phyloP scores from a whole-genome alignment of 2,797 vertebrate species.

The Centroberyx gerrardi region DNA sequence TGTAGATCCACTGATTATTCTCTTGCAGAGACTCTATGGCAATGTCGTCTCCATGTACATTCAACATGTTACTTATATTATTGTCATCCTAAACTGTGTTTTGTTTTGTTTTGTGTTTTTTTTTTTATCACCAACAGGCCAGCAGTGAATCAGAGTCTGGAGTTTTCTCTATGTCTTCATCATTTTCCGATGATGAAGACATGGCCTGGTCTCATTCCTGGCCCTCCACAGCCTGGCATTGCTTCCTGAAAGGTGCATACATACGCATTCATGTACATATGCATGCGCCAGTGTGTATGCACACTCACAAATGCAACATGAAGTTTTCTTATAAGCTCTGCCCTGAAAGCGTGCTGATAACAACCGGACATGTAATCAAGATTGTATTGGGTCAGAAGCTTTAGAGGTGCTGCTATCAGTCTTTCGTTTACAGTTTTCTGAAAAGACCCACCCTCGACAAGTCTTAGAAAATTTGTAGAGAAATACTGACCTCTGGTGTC shows the following conservation, averaged over 20 bases:
- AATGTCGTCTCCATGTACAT: neutral
- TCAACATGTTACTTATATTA: neutral
- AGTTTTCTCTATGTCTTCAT: constrained; percentile 96
- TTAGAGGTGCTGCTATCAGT: neutral
- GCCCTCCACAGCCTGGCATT: constrained; percentile 98
- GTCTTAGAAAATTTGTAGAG: constrained; percentile 8
- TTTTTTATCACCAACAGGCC: constrained; percentile 81
- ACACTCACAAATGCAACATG: neutral
- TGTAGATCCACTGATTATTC: constrained; percentile 8
- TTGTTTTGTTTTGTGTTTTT: constrained; percentile 41
- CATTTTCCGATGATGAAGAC: constrained; percentile 98
- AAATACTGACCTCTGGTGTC: constrained; percentile 45
- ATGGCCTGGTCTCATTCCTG: constrained; percentile 99
- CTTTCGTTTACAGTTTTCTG: neutral
- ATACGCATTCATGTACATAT: neutral
- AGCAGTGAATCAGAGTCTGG: constrained; percentile 98
- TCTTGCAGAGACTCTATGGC: neutral
- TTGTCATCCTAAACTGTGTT: neutral
- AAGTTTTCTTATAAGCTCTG: neutral
- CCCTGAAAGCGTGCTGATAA: constrained; percentile 6
- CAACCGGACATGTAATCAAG: constrained; percentile 1
- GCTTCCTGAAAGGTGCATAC: constrained; percentile 95
- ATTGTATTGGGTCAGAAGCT: neutral
- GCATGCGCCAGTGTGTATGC: neutral
- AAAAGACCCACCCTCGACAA: constrained; percentile 1